These are phyloP conservation scores for Syngnathus typhle DNA, from an alignment of 2,113 vertebrate genomes.

Conservation along the genomic window DNA sequence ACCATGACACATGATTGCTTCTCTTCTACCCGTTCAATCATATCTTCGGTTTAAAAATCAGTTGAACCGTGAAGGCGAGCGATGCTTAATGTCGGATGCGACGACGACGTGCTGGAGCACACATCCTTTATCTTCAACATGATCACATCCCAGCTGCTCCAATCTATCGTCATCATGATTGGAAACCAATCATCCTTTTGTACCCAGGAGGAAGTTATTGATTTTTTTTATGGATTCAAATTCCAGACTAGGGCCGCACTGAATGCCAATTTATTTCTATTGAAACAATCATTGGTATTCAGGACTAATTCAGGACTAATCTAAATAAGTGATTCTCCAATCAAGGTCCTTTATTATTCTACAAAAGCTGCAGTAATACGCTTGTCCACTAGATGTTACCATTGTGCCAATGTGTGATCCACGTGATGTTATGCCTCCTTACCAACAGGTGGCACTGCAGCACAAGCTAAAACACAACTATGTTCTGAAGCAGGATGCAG, in stretches of 20 bases:
- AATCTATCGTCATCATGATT: conserved; percentile 12
- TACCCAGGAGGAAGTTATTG: background rate
- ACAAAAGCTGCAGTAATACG: background rate
- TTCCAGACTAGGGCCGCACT: background rate
- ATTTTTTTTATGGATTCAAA: background rate
- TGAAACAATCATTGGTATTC: too few species aligned
- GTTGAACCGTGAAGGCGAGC: background rate
- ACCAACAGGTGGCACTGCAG: conserved; percentile 49
- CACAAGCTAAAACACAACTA: conserved; percentile 8
- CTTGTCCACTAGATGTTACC: background rate
- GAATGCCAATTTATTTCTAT: too few species aligned
- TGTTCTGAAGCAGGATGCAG: background rate
- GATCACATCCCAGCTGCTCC: conserved; percentile 46
- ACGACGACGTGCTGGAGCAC: conserved; percentile 50
- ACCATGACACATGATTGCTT: background rate
- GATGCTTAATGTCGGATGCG: background rate
- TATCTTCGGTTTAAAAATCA: background rate
- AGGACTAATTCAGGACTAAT: background rate
- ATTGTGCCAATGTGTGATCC: conserved; percentile 9
- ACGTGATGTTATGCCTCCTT: background rate
- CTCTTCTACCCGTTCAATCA: background rate
- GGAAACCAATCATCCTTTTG: background rate
- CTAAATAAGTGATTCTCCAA: background rate
- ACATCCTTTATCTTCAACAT: conserved; percentile 55
- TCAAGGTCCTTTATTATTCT: background rate